Conservation (phyloP, 2,113 vertebrate genomes). For the Pyrgilauda ruficollis region DNA sequence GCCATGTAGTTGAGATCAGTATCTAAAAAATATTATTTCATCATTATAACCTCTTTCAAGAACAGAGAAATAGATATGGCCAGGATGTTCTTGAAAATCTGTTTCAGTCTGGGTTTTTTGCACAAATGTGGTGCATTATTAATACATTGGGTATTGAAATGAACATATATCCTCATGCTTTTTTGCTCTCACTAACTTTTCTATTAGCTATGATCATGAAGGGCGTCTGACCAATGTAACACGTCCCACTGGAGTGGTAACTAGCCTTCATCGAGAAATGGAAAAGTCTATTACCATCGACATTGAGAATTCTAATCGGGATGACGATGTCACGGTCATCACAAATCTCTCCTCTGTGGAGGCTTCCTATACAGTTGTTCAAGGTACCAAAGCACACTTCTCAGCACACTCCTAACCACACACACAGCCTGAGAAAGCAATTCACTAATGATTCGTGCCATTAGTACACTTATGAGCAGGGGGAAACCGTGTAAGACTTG, state of each 20-base stretch:
- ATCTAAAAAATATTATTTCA: constrained; percentile 1
- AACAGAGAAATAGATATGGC: constrained; percentile 32
- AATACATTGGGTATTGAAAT: constrained; percentile 53
- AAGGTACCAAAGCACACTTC: constrained; percentile 79
- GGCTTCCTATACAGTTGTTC: constrained; percentile 96
- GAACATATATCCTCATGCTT: constrained; percentile 52
- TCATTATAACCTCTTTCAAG: constrained; percentile 37
- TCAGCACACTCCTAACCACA: constrained; percentile 16
- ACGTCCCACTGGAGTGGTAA: constrained; percentile 96
- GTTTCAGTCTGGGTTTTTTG: constrained; percentile 36
- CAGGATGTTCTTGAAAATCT: constrained; percentile 56
- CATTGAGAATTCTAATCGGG: constrained; percentile 96
- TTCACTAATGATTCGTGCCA: neutral
- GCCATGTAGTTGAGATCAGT: neutral
- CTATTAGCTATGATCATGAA: constrained; percentile 93
- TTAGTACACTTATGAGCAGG: neutral
- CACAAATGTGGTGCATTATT: constrained; percentile 46
- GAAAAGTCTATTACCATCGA: constrained; percentile 98
- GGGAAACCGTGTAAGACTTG: neutral
- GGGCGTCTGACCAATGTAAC: constrained; percentile 97
- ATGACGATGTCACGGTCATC: constrained; percentile 96
- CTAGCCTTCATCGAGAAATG: constrained; percentile 96
- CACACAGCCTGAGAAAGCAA: neutral
- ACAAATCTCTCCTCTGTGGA: constrained; percentile 98
- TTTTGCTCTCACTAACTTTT: constrained; percentile 66